Evolutionary conservation across 2,113 vertebrate genomes (phyloP).

Genomic region (Ceyx melanurus): DNA sequence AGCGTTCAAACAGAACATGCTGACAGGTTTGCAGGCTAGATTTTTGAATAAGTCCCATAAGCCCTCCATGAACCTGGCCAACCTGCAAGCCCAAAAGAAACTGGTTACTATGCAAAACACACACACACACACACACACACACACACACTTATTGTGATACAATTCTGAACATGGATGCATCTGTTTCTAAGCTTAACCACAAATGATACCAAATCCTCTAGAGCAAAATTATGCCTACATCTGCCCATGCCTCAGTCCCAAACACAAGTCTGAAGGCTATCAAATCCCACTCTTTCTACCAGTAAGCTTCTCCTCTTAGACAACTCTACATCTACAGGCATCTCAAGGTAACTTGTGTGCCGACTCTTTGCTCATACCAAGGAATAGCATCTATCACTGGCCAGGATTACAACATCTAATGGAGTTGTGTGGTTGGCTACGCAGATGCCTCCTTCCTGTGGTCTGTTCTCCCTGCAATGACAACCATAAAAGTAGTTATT

Average conservation of each 20-base stretch:
- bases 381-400: slow-evolving; percentile 51
- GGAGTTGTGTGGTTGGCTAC: slow-evolving; percentile 57
- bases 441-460: slow-evolving; percentile 32
- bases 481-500: neutral
- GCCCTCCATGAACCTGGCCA: slow-evolving; percentile 88
- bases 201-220: neutral
- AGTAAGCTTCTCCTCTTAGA: neutral
- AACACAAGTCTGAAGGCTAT: neutral
- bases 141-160: neutral
- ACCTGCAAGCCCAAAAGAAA: slow-evolving; percentile 74
- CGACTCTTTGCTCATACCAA: slow-evolving; percentile 28
- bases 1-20: slow-evolving; percentile 93
- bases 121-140: neutral
- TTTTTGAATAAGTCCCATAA: slow-evolving; percentile 89
- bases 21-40: slow-evolving; percentile 85
- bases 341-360: neutral
- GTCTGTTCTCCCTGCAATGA: slow-evolving; percentile 47
- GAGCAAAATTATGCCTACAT: neutral
- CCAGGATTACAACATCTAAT: slow-evolving; percentile 50
- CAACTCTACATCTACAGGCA: neutral
- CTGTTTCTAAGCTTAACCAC: neutral
- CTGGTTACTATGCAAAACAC: neutral
- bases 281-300: neutral
- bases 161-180: neutral
- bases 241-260: neutral